phyloP scores from a whole-genome alignment of 2,113 vertebrate species.

The Poecile atricapillus region DNA sequence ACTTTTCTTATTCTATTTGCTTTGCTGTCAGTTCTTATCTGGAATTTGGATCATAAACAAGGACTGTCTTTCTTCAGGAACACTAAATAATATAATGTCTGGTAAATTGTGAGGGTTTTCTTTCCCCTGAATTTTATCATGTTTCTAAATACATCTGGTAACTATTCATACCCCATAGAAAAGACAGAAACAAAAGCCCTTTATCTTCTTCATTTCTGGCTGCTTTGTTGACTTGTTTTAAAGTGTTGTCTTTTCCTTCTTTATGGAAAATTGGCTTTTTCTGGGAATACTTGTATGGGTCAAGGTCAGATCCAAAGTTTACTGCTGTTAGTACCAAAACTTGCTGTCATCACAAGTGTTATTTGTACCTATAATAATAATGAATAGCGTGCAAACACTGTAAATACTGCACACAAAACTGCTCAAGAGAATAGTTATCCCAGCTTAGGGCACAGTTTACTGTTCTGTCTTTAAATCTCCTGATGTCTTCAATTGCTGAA shows the following conservation, averaged over 20 bases:
- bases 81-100: background rate
- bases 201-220: background rate
- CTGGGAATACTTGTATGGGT: background rate
- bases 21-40: constrained; percentile 1
- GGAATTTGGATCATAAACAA: constrained; percentile 15
- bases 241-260: background rate
- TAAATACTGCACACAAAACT: background rate
- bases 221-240: background rate
- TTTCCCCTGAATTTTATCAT: background rate
- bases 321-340: background rate
- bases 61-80: background rate
- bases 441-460: background rate
- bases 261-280: background rate
- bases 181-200: background rate
- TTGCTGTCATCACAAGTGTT: background rate
- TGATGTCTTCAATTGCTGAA: background rate
- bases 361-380: background rate
- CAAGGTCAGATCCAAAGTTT: background rate
- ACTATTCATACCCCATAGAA: background rate
- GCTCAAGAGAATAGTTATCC: background rate
- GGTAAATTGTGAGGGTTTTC: no score
- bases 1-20: background rate
- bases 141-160: background rate
- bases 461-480: background rate
- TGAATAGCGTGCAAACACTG: background rate